These are phyloP conservation scores for Gallinago stenura DNA, from an alignment of 2,797 vertebrate genomes.

Conservation along the genomic window DNA sequence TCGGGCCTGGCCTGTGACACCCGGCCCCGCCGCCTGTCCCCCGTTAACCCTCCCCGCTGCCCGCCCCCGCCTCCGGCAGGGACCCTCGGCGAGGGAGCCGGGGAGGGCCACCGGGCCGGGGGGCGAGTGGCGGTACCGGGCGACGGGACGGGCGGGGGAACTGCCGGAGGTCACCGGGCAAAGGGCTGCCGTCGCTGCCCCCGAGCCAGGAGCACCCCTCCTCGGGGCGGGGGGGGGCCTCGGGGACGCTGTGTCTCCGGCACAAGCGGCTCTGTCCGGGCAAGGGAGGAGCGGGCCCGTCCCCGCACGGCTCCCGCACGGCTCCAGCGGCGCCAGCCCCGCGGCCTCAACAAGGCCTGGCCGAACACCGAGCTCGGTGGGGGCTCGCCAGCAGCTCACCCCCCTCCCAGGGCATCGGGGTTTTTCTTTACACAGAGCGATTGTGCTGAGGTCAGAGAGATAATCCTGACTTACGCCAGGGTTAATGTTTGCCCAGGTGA, in stretches of 20 bases:
- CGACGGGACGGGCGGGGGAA: not conserved
- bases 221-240: not conserved
- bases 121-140: not conserved
- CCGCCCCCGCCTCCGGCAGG: not conserved
- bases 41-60: accelerated
- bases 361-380: not conserved
- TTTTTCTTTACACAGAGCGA: not conserved
- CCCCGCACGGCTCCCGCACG: not conserved
- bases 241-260: not conserved
- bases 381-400: not conserved
- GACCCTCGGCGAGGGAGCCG: accelerated
- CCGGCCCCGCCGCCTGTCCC: not conserved
- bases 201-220: not conserved
- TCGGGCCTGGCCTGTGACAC: not conserved
- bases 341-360: accelerated
- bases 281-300: not conserved
- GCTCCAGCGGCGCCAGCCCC: not conserved
- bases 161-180: accelerated
- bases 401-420: accelerated
- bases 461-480: not conserved
- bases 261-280: not conserved
- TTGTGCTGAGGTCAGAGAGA: not conserved
- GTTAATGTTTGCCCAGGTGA: not conserved
- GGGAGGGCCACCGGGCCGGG: accelerated
- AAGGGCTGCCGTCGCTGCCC: accelerated